These are phyloP conservation scores for Amiota communis DNA, from an alignment of 2,888 invertebrate genomes.

Conservation along the genomic window DNA sequence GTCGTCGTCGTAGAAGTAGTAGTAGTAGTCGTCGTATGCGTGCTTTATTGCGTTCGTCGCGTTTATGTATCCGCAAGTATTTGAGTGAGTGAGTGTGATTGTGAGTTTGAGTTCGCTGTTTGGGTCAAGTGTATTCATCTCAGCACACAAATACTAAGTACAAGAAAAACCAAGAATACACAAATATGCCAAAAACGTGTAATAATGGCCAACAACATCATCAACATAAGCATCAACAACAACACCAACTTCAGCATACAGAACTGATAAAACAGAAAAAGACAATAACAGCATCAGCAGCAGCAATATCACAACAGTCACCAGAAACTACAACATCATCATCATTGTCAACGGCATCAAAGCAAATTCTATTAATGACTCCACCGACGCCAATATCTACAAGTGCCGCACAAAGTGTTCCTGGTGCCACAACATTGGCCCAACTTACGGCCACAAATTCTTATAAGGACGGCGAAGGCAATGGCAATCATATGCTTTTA, in stretches of 20 bases:
- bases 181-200: constrained; percentile 36
- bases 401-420: constrained; percentile 20
- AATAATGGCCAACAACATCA: constrained; percentile 35
- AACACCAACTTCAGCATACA: neutral
- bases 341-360: too few relatives aligned
- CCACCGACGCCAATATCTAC: neutral
- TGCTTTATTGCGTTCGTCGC: too few relatives aligned
- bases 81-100: neutral
- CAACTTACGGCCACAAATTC: neutral
- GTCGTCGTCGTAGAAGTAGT: too few relatives aligned
- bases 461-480: neutral
- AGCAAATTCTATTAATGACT: neutral
- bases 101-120: neutral
- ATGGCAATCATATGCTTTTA: neutral
- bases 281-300: neutral
- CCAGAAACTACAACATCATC: neutral
- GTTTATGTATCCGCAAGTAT: neutral
- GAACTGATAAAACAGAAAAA: constrained; percentile 9
- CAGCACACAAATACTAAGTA: neutral
- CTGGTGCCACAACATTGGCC: neutral
- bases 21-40: too few relatives aligned
- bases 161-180: neutral
- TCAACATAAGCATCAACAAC: neutral
- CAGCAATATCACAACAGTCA: neutral
- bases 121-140: neutral